Evolutionary conservation across 2,888 invertebrate species (phyloP), one percentile per base, ranked within the genome.

Genomic region (Luperina nickerlii): DNA sequence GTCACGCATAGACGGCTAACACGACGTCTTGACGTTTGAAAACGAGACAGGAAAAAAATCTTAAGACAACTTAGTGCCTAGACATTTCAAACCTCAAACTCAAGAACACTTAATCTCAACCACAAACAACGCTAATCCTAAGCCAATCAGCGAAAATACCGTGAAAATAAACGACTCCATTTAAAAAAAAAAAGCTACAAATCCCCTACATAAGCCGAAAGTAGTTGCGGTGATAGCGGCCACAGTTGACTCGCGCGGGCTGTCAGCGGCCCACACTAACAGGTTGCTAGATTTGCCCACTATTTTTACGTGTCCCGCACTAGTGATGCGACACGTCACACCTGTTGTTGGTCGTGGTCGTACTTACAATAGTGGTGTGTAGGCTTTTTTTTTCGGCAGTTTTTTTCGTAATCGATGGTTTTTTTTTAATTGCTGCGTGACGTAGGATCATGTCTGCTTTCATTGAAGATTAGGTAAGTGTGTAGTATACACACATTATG

Each of bases 221-320:
- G 92, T 91, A 91, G 91, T 92, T 91, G 91, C 89, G 92, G 93
- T 91, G 92, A 92, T 93, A 92, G 92, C 89, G 93, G 92, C 89
- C 88, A 88, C 80, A 83, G 83, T 78, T 83, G 86, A 89, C 76
- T 86, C 89, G 89, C 87, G 87, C 87, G 89, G 90, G 81, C 81
- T 92, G 92, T 91, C 93, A 92, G 88, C 90, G 87, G 83, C 84
- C 82, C 63, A 15, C 82, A 92, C 94, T 95, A 96, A 96, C 96
- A 96, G 96, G 96, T 96, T 96, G 96, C 94, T 94, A 94, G 95
- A 95, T 95, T 95, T 94, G 93, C 92, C 84, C 95, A 96, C 96
- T 95, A 96, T 96, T 96, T 96, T 96, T 96, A 95, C 94, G 94
- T 93, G 95, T 92, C 93, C 94, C 93, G 94, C 88, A 87, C 90